Base-by-base conservation (phyloP, 2,888 invertebrate species). In the Neocrepidodera transversa region DNA sequence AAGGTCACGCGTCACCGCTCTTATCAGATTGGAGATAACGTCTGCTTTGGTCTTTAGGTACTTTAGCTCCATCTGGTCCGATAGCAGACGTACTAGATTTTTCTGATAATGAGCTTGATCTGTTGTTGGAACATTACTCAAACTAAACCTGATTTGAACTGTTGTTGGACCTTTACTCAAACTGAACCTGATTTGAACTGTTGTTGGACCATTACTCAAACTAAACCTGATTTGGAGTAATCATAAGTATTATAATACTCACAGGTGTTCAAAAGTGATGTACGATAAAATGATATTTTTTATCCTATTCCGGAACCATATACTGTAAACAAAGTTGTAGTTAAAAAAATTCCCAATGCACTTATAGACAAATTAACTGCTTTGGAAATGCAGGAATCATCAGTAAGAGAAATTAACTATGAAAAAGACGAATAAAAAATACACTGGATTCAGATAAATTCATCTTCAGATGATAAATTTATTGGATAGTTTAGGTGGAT, bases 231-330 rank as follows among this genome's bases (percentile, higher is more conserved):
- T 73, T 17, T 70, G 71, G 70, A 66, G 52, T 38, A 66, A 68
- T 40, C 68, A 68, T n/a, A 70, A 75, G 42, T 78, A 73, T 66
- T 79, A 75, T 57, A 74, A 77, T 0, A 72, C 78, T 1, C 78
- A 79, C 58, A 62, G 54, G 30, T 76, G 76, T 52, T 51, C 65
- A 1, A 60, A 71, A 10, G 71, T 70, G 1, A 65, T 70, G 16
- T 76, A 75, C 58, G 55, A 67, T 4, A 73, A 76, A 35, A 54
- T 62, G 75, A 79, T 13, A 59, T 77, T 10, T 78, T 79, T 64
- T 79, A 74, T 63, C 79, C 79, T 0, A 79, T 79, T 36, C 68
- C 76, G 20, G 66, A 69, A 1, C 36, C 32, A 2, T 42, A 61
- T 10, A 50, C 38, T 32, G 10, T 2, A 13, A 13, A 32, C 11